Evolutionary conservation across 2,888 invertebrate genomes (phyloP), one percentile per base, ranked within the genome.

Genomic region (Lumbricus terrestris): DNA sequence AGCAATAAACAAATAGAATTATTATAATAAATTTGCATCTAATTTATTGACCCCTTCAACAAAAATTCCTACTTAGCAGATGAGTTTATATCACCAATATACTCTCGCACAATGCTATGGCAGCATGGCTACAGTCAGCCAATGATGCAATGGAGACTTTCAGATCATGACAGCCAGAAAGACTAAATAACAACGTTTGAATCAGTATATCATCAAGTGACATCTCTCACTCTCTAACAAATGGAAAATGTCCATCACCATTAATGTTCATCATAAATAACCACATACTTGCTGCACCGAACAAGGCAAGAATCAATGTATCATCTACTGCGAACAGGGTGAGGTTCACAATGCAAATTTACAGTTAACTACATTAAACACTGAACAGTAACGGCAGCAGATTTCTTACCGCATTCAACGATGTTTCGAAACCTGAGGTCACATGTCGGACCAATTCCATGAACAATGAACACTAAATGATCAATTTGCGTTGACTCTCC

Each of bases 381-480:
- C 11, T 42, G 11, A 2, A 16, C 11, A 42, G 42, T 16, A 16
- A 54, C 5, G 29, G n/a, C 69, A 69, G n/a, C 13, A 40, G 29
- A 20, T 40, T 40, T 40, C 97, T 96, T 94, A 98, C 98, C 98
- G 93, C 98, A 98, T 97, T 98, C 98, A 94, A 98, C 97, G 0
- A 98, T 97, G 16, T 96, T 96, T 91, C 98, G 96, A 94, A 98
- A 97, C 93, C 97, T 97, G 92, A 98, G 96, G 95, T 99, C 98
- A 95, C 98, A 99, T 0, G 97, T 97, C 4, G 98, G 97, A 0
- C 99, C 99, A 90, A 98, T 98, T 2, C 99, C 99, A 94, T 99
- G 99, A 0, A 99, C 97, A 94, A 99, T 96, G 93, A 99, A 97
- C 23, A 99, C 95, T 6, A 99, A 95, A 95, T 99, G 98, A 95